These are phyloP conservation scores for Aphidius ervi DNA, from an alignment of 1,140 invertebrate species.

Conservation along the genomic window DNA sequence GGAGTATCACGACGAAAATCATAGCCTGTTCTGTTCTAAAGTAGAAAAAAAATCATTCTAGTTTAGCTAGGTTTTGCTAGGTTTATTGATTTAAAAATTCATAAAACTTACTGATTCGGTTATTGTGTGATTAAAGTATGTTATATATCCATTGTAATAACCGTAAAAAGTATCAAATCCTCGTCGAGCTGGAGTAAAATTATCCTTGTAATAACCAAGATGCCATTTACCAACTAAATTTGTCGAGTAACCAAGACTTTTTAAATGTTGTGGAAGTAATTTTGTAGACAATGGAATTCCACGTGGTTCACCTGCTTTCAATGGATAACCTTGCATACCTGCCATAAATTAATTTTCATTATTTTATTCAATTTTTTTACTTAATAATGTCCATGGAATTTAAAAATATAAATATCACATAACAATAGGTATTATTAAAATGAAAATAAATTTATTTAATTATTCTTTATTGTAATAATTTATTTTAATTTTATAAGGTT, in stretches of 20 bases:
- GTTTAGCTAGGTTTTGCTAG: neutral
- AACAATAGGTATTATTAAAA: neutral
- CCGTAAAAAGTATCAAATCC: constrained; percentile 66
- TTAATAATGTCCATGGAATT: neutral
- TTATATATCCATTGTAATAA: constrained; percentile 61
- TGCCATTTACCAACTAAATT: constrained; percentile 52
- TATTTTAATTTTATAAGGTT: too few relatives aligned
- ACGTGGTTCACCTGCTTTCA: constrained; percentile 53
- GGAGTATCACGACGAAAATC: constrained; percentile 52
- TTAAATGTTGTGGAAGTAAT: constrained; percentile 58
- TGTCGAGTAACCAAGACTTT: constrained; percentile 39
- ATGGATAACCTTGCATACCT: constrained; percentile 62
- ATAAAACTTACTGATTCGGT: constrained; percentile 43
- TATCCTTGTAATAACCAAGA: constrained; percentile 41
- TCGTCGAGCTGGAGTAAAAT: constrained; percentile 55
- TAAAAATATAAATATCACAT: constrained; percentile 2
- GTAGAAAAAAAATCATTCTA: constrained; percentile 13
- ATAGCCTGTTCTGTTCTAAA: constrained; percentile 45
- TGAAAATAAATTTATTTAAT: too few relatives aligned
- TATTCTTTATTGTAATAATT: too few relatives aligned
- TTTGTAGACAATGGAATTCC: constrained; percentile 57
- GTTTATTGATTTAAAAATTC: constrained; percentile 11
- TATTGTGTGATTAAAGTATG: constrained; percentile 55
- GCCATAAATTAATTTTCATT: too few relatives aligned
- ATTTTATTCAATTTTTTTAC: constrained; percentile 10